phyloP scores from a whole-genome alignment of 2,888 invertebrate genomes.

The Anthoptus insignis region DNA sequence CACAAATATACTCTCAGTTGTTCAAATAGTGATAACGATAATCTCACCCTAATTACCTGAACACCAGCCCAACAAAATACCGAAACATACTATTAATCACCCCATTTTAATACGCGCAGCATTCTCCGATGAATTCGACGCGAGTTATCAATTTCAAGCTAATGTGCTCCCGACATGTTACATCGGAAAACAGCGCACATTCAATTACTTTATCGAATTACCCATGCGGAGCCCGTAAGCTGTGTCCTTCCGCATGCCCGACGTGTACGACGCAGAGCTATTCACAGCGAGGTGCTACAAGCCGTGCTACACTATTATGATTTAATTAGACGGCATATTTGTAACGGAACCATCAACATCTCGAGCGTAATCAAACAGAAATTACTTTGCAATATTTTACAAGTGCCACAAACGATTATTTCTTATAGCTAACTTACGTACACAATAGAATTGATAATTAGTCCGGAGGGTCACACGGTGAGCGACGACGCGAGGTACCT shows the following conservation, averaged over 20 bases:
- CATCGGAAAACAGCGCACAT: too few species aligned
- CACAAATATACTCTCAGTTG: conserved; percentile 26
- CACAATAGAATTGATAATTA: conserved; percentile 31
- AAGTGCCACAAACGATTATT: conserved; percentile 28
- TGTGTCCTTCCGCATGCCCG: conserved; percentile 1
- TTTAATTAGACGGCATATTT: too few species aligned
- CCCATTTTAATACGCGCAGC: too few species aligned
- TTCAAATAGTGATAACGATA: conserved; percentile 30
- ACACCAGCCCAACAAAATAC: conserved; percentile 11
- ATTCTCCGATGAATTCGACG: too few species aligned
- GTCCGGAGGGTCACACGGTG: conserved; percentile 27
- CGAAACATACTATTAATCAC: too few species aligned
- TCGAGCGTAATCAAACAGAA: not conserved
- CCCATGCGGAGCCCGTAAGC: conserved; percentile 7
- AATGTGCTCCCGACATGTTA: too few species aligned
- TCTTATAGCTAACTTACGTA: conserved; percentile 9
- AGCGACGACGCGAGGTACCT: conserved; percentile 39
- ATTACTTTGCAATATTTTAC: conserved; percentile 32
- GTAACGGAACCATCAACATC: too few species aligned
- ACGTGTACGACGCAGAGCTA: conserved; percentile 22
- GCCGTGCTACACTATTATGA: too few species aligned
- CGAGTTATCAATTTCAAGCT: too few species aligned
- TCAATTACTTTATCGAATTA: conserved; percentile 6
- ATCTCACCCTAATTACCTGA: conserved; percentile 14
- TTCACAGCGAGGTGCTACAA: conserved; percentile 30